These are phyloP conservation scores for Pogona vitticeps DNA, from an alignment of 2,113 vertebrate species.

Conservation along the genomic window DNA sequence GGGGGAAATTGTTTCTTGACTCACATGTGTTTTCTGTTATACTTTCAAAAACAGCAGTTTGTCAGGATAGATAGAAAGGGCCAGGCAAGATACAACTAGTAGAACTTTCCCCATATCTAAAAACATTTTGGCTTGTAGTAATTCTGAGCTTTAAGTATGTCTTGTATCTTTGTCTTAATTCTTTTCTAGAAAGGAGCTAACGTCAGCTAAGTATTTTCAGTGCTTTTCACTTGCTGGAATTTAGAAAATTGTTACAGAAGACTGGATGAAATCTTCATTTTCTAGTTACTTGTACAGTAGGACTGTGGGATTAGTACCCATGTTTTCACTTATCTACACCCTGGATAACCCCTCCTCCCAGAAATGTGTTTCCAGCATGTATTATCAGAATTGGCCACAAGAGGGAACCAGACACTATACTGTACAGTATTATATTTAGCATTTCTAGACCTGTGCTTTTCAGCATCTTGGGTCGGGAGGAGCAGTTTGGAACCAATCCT, in stretches of 20 bases:
- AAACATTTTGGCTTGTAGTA: neutral
- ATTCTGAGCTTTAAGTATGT: slow-evolving; percentile 7
- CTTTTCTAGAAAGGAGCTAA: slow-evolving; percentile 32
- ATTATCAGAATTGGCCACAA: no score
- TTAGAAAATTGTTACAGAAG: slow-evolving; percentile 25
- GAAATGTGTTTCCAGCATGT: no score
- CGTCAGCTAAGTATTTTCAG: slow-evolving; percentile 26
- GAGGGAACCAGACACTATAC: no score
- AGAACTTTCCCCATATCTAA: slow-evolving; percentile 30
- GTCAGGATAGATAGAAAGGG: slow-evolving; percentile 44
- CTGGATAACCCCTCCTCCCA: no score
- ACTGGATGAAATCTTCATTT: no score
- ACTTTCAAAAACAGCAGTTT: neutral
- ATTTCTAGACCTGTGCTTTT: no score
- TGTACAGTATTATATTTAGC: no score
- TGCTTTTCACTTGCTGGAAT: neutral
- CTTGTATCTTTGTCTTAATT: slow-evolving; percentile 23
- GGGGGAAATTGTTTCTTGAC: neutral
- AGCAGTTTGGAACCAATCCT: no score
- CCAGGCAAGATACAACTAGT: slow-evolving; percentile 45
- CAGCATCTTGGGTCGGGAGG: no score
- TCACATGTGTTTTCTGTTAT: neutral
- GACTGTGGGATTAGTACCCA: no score
- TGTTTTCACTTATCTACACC: no score
- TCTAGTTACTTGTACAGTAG: no score